These are phyloP conservation scores for Platycercus adscitus DNA, from an alignment of 2,113 vertebrate genomes.

Conservation along the genomic window DNA sequence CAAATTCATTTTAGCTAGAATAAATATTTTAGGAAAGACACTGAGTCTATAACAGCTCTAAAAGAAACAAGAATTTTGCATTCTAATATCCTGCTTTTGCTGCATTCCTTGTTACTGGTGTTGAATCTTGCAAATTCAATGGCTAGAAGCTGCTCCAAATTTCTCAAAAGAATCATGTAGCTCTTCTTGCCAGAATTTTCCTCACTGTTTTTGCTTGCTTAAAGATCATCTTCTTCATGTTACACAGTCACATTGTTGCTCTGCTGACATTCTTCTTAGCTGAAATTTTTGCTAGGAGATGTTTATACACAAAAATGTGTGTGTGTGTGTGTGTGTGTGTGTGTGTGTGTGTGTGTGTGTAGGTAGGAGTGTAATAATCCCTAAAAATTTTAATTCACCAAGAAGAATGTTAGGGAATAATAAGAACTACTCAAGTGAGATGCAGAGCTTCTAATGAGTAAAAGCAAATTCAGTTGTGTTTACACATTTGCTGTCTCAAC, in stretches of 20 bases:
- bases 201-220: background rate
- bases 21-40: conserved; percentile 79
- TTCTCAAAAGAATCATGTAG: background rate
- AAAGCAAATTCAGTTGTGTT: conserved; percentile 42
- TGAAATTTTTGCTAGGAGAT: background rate
- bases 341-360: background rate
- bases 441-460: conserved; percentile 23
- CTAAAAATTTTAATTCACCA: conserved; percentile 32
- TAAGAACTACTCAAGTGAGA: conserved; percentile 33
- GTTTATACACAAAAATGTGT: background rate
- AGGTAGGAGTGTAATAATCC: background rate
- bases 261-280: conserved; percentile 37
- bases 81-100: conserved; percentile 32
- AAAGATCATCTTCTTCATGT: background rate
- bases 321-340: background rate
- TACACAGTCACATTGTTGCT: background rate
- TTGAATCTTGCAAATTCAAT: background rate
- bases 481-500: conserved; percentile 23
- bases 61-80: conserved; percentile 32
- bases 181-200: background rate
- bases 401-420: conserved; percentile 41
- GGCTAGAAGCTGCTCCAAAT: background rate
- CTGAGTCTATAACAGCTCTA: conserved; percentile 47
- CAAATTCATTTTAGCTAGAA: conserved; percentile 89
- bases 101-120: conserved; percentile 5